Percentiles rank a stretch among this genome's conserved stretches.
Evolutionary conservation across 2,797 vertebrate genomes (phyloP).

Genomic region (Loriculus beryllinus): DNA sequence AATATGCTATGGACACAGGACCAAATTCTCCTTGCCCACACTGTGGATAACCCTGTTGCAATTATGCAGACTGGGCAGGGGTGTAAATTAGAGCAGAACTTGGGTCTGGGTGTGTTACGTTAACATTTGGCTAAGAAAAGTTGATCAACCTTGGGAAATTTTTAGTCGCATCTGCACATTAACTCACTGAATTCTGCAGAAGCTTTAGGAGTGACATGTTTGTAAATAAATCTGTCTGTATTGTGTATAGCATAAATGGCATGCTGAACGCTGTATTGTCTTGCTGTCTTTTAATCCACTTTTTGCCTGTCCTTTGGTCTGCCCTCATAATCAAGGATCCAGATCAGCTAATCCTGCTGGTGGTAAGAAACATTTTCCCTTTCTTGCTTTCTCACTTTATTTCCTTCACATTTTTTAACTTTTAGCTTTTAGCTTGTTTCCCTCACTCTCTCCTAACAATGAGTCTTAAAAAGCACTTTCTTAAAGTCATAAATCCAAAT

Average conservation of each 20-base stretch:
- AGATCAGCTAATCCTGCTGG: slow-evolving; percentile 99
- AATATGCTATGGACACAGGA: not conserved
- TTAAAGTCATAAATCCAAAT: not conserved
- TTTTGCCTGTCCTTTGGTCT: slow-evolving; percentile 86
- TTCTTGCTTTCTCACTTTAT: slow-evolving; percentile 34
- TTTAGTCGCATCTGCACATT: not conserved
- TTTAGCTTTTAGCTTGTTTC: not conserved
- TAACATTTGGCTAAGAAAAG: not conserved
- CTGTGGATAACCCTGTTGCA: not conserved
- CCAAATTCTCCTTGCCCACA: not conserved
- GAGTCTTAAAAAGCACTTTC: not conserved
- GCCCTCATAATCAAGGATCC: slow-evolving; percentile 96
- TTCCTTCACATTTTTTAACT: slow-evolving; percentile 46
- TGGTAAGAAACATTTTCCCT: slow-evolving; percentile 87
- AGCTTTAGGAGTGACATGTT: slow-evolving; percentile 37
- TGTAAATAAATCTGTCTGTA: slow-evolving; percentile 61
- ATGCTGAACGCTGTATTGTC: slow-evolving; percentile 83
- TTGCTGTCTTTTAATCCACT: slow-evolving; percentile 81
- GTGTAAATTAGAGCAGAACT: not conserved
- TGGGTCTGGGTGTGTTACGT: not conserved
- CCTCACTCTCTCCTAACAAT: slow-evolving; percentile 1
- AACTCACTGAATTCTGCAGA: slow-evolving; percentile 18
- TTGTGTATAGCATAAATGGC: slow-evolving; percentile 71
- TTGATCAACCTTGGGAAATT: not conserved
- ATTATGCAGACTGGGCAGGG: not conserved